Evolutionary conservation across 2,797 vertebrate genomes (phyloP).

Genomic region (Darevskia mixta): DNA sequence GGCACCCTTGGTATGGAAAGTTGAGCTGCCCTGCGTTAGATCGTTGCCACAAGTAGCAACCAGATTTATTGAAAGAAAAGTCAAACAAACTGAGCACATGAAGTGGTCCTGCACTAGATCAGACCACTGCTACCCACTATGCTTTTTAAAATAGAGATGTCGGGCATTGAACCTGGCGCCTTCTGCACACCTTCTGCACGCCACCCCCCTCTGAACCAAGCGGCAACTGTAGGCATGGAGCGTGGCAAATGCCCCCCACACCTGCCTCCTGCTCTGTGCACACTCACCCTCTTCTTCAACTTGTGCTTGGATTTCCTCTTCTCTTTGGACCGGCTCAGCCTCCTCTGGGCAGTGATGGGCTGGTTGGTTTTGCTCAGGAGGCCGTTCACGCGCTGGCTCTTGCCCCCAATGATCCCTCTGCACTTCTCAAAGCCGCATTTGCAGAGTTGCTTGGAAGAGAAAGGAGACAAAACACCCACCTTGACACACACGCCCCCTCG

Average conservation of each 20-base stretch:
- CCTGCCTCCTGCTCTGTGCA: neutral
- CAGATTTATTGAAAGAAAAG: neutral
- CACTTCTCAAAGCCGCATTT: constrained; percentile 93
- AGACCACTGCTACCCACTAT: neutral
- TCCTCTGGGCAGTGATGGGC: constrained; percentile 80
- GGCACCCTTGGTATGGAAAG: no score
- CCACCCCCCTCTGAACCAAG: no score
- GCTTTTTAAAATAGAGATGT: neutral
- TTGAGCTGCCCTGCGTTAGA: no score
- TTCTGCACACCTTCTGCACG: no score
- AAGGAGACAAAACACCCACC: constrained; percentile 9
- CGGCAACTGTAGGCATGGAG: neutral
- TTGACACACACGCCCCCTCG: no score
- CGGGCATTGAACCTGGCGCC: neutral
- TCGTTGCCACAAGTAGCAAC: no score
- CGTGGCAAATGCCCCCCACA: no score
- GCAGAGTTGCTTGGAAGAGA: constrained; percentile 88
- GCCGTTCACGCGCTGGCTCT: constrained; percentile 92
- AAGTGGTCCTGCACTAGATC: neutral
- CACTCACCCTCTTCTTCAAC: constrained; percentile 93
- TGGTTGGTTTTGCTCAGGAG: constrained; percentile 84
- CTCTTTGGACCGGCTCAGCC: constrained; percentile 92
- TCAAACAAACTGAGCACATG: neutral
- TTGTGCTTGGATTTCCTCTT: constrained; percentile 99
- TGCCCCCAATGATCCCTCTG: constrained; percentile 95